Evolutionary conservation across 1,140 invertebrate species (phyloP).

Genomic region (Ganaspis sp.): DNA sequence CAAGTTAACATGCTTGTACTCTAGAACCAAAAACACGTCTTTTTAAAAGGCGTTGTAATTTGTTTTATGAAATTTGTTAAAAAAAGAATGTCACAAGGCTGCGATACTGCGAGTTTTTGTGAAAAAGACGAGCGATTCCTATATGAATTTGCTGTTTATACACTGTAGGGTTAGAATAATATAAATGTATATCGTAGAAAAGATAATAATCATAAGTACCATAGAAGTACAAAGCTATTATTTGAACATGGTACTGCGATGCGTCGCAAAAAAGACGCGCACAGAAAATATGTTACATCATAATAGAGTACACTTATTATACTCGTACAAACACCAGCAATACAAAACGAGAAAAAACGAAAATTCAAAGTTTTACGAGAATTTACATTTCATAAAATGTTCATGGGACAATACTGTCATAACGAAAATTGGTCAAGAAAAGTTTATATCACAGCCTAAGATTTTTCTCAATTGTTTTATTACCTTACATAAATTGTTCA

Average conservation of each 20-base stretch:
- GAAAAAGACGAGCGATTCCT: conserved; percentile 48
- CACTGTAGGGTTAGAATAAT: conserved; percentile 48
- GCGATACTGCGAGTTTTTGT: background rate
- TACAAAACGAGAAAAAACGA: background rate
- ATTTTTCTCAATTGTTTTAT: background rate
- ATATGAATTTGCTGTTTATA: conserved; percentile 56
- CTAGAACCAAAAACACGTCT: background rate
- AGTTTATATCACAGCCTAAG: background rate
- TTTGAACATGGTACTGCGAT: conserved; percentile 1
- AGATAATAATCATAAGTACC: conserved; percentile 32
- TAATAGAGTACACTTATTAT: background rate
- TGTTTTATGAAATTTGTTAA: conserved; percentile 8
- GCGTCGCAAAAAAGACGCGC: conserved; percentile 4
- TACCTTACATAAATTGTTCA: too few relatives aligned
- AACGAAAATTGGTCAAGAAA: background rate
- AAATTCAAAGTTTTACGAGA: background rate
- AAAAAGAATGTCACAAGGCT: background rate
- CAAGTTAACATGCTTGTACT: background rate
- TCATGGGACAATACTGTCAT: background rate
- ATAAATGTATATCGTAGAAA: conserved; percentile 52
- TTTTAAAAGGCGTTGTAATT: background rate
- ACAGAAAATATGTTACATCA: conserved; percentile 7
- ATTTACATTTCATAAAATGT: background rate
- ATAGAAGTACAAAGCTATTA: conserved; percentile 16
- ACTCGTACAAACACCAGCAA: background rate